Percentiles rank a stretch among this genome's conserved stretches.
These are phyloP conservation scores for Trogon melanurus DNA, from an alignment of 2,113 vertebrate species.

Conservation along the genomic window DNA sequence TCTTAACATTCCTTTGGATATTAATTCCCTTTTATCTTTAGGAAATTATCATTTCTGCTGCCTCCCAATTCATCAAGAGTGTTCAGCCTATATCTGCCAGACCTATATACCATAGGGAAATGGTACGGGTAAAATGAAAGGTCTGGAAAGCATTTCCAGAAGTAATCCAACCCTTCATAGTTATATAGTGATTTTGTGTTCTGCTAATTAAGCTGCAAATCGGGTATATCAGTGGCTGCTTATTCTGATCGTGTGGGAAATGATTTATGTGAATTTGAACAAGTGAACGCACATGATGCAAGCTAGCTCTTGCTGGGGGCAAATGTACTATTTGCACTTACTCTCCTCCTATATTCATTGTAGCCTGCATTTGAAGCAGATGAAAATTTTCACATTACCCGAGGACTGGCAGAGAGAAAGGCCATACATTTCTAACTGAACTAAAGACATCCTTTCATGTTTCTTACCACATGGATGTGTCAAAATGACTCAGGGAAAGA, in stretches of 20 bases:
- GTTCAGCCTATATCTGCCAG: background rate
- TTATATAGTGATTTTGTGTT: background rate
- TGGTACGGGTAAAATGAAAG: background rate
- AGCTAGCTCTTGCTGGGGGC: background rate
- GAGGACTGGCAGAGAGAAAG: background rate
- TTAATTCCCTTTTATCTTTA: conserved; percentile 54
- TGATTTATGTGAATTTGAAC: background rate
- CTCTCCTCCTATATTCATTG: background rate
- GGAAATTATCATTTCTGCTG: conserved; percentile 26
- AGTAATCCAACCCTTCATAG: background rate
- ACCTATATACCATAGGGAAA: background rate
- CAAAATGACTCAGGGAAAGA: background rate
- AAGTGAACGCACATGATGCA: background rate
- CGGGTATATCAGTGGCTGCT: background rate
- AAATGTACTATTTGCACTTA: background rate
- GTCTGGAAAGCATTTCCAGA: background rate
- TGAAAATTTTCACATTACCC: background rate
- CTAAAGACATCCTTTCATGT: background rate
- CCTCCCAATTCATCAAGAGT: conserved; percentile 26
- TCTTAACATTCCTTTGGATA: background rate
- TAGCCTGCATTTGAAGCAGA: background rate
- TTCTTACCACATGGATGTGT: background rate
- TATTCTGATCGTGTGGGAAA: background rate
- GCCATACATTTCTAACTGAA: background rate
- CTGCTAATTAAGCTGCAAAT: background rate